Conservation (phyloP, 1,140 invertebrate genomes). For the Zaprionus vittiger region DNA sequence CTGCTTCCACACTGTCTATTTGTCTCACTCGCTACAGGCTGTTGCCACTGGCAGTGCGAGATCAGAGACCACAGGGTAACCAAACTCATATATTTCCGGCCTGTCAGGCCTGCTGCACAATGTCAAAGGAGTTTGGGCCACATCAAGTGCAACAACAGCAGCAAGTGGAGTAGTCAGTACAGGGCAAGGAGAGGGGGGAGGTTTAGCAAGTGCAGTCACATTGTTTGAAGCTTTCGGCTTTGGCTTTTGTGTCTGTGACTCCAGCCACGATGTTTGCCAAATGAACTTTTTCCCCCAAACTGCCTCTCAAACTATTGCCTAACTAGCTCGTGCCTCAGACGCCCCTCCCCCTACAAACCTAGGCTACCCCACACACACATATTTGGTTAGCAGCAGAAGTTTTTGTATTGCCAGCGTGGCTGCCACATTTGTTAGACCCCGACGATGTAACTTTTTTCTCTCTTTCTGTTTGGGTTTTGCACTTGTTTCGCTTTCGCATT, state of each 20-base stretch:
- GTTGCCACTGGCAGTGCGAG: conserved; percentile 18
- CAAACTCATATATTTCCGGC: conserved; percentile 56
- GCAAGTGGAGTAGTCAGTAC: background rate
- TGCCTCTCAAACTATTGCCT: conserved; percentile 40
- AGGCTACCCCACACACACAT: background rate
- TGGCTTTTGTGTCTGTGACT: conserved; percentile 20
- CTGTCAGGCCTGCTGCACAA: conserved; percentile 38
- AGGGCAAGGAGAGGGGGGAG: background rate
- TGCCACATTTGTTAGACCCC: conserved; percentile 34
- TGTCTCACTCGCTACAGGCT: conserved; percentile 1
- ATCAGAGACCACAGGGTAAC: conserved; percentile 40
- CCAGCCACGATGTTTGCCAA: conserved; percentile 45
- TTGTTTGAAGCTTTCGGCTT: conserved; percentile 51
- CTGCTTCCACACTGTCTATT: background rate
- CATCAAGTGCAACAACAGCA: conserved; percentile 38
- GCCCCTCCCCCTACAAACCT: background rate
- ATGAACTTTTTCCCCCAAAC: conserved; percentile 49
- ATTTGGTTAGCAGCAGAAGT: conserved; percentile 37
- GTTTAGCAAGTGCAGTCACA: conserved; percentile 57
- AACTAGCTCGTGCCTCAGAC: conserved; percentile 31
- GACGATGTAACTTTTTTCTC: background rate
- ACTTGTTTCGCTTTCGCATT: background rate
- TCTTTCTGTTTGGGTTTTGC: background rate
- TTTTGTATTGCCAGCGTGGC: conserved; percentile 34
- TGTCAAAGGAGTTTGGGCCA: conserved; percentile 45